A percentile compares a stretch with the other conserved stretches of the same genome.
Conservation (phyloP, 2,888 invertebrate species). For the Tenodera sinensis region DNA sequence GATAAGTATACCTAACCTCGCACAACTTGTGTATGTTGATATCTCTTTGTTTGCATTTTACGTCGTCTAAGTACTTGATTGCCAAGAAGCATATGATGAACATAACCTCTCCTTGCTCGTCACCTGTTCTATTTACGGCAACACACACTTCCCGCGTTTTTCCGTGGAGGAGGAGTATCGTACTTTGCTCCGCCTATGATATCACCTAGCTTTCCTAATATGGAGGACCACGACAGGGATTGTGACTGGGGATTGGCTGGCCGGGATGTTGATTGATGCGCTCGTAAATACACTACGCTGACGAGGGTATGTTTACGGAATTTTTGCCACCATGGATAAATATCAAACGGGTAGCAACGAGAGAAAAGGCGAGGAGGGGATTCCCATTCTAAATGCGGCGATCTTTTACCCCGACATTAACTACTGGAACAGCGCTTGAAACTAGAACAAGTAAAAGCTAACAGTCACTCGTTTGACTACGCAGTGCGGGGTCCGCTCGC, state of each 20-base stretch:
- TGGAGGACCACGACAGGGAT: constrained; percentile 26
- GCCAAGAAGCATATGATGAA: background rate
- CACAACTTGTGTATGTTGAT: background rate
- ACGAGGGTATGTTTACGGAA: constrained; percentile 11
- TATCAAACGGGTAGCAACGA: background rate
- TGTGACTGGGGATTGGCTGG: constrained; percentile 29
- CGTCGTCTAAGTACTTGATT: background rate
- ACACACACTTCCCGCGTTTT: constrained; percentile 6
- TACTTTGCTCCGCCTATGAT: constrained; percentile 28
- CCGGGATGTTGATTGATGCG: constrained; percentile 28
- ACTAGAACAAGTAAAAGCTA: background rate
- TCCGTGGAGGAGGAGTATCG: constrained; percentile 21
- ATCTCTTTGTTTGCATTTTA: background rate
- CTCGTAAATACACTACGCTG: constrained; percentile 28
- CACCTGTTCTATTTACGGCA: background rate
- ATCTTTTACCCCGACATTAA: background rate
- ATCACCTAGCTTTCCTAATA: constrained; percentile 31
- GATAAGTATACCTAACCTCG: background rate
- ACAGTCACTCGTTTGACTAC: constrained; percentile 31
- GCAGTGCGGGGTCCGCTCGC: constrained; percentile 21
- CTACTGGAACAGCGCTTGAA: background rate
- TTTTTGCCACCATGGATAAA: background rate
- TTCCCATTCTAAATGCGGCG: background rate
- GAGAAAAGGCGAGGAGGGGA: background rate
- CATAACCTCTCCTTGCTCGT: background rate